phyloP scores from a whole-genome alignment of 2,888 invertebrate genomes.

The Nomada fucata region DNA sequence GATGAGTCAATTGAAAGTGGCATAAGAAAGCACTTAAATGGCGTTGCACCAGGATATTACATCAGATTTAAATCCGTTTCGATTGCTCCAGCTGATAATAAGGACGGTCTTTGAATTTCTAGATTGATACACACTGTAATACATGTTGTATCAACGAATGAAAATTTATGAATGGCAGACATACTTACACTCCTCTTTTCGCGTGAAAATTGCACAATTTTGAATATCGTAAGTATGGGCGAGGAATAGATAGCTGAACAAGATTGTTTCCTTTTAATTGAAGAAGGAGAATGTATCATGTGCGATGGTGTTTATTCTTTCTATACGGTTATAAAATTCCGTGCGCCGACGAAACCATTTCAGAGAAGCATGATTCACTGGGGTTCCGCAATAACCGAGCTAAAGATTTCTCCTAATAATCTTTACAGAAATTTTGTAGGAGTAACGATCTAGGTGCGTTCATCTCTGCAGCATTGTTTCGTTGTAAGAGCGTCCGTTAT shows the following conservation, averaged over 20 bases:
- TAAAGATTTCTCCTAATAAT: slow-evolving; percentile 52
- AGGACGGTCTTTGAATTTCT: slow-evolving; percentile 7
- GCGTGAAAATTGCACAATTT: no score
- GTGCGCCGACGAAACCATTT: slow-evolving; percentile 31
- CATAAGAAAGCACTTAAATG: slow-evolving; percentile 41
- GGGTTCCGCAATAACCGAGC: slow-evolving; percentile 34
- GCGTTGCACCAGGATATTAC: slow-evolving; percentile 41
- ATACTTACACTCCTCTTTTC: no score
- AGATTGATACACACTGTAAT: no score
- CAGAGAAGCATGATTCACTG: slow-evolving; percentile 44
- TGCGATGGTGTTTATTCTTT: neutral
- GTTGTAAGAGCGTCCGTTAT: no score
- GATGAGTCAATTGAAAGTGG: slow-evolving; percentile 53
- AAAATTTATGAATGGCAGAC: neutral
- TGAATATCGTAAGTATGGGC: neutral
- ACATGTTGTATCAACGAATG: neutral
- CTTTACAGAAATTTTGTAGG: slow-evolving; percentile 33
- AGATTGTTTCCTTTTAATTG: neutral
- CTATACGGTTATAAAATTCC: neutral
- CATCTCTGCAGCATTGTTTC: slow-evolving; percentile 12
- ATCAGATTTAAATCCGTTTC: slow-evolving; percentile 47
- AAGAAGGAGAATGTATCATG: neutral
- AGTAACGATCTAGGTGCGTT: slow-evolving; percentile 26
- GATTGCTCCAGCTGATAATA: slow-evolving; percentile 11
- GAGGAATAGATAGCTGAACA: neutral